Base-by-base conservation (phyloP, 1,140 invertebrate genomes). In the Aphidius gifuensis region DNA sequence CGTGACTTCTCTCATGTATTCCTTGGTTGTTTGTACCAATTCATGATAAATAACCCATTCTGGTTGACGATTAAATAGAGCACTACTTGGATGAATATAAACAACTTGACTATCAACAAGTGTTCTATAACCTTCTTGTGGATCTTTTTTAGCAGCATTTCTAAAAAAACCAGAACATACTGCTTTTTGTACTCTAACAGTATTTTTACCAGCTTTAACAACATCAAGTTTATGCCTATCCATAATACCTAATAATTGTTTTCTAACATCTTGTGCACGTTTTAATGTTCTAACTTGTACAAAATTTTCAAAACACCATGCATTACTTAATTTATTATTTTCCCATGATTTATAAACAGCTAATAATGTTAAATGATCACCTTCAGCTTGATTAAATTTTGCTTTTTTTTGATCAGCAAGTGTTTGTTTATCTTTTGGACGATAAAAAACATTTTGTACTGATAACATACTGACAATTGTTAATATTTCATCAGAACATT, bases 221-320 rank as follows among this genome's bases (percentile, higher is more conserved):
- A 99, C 95, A 77, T 99, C 96, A 64, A 99, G 77, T 80, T 99
- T 99, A 76, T 99, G 97, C 66, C 93, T 88, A 79, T 99, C 96
- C 96, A 98, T 98, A 62, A 99, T 98, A 5, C 96, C 96, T 0
- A 99, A 80, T 64, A 99, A 81, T 79, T 99, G 98, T 83, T 99
- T 99, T 6, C 97, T 84, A 0, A 99, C 96, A 83, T 99, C 98
- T 80, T 99, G 97, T 0, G 97, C 95, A 58, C 97, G 83, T 80
- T 99, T 99, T 43, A 99, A 79, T 0, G 96, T 99, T 23, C 97
- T 81, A 42, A 97, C 95, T 83, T 99, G 98, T 6, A 99, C 94
- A 82, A 99, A 99, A 82, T 99, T 99, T 77, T 99, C 97, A 75
- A 97, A 98, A 79, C 97, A 99, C 98, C 97, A 99, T 0, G 96